Percentiles rank a stretch among this genome's conserved stretches.
phyloP scores from a whole-genome alignment of 2,113 vertebrate genomes.

The Siniperca knerii region DNA sequence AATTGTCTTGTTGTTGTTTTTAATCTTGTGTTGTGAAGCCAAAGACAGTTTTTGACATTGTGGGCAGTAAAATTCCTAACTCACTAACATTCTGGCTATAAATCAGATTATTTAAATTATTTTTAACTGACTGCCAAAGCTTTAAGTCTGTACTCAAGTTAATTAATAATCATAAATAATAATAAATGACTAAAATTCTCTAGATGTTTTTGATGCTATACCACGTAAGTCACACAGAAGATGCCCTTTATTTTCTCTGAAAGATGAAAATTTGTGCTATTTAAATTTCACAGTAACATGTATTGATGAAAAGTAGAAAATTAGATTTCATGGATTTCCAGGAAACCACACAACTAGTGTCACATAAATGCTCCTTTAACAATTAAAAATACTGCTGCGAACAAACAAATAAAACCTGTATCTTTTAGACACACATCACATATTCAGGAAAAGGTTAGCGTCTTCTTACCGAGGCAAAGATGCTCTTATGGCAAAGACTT shows the following conservation, averaged over 20 bases:
- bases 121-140: not conserved
- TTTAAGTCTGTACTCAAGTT: not conserved
- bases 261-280: not conserved
- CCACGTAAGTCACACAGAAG: not conserved
- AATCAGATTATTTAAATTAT: not conserved
- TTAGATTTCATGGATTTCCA: not conserved
- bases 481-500: conserved; percentile 46
- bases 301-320: not conserved
- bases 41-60: not conserved
- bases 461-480: conserved; percentile 64
- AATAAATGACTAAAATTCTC: not conserved
- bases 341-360: too few relatives aligned
- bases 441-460: not conserved
- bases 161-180: not conserved
- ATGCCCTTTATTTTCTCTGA: not conserved
- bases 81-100: not conserved
- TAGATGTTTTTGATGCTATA: not conserved
- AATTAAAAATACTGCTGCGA: not conserved
- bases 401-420: not conserved
- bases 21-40: not conserved
- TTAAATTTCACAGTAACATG: not conserved
- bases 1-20: not conserved
- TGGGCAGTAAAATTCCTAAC: not conserved
- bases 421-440: not conserved
- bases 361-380: not conserved